A percentile compares a stretch with the other conserved stretches of the same genome.
phyloP scores from a whole-genome alignment of 2,888 invertebrate genomes.

The Nycteola revayana region DNA sequence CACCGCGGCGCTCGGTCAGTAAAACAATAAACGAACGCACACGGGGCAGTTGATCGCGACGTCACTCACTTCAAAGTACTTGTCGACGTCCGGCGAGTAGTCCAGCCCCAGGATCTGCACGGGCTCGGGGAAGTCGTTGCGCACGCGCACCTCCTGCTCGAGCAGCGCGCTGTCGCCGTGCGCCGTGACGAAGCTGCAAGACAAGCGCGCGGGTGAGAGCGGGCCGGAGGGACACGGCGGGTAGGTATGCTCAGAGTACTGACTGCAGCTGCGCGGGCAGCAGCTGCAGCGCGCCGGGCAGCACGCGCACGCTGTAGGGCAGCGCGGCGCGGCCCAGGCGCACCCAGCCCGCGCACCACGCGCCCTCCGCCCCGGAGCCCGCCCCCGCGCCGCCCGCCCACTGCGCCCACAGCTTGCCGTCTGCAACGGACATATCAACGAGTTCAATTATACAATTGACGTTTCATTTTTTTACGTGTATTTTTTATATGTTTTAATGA shows the following conservation, averaged over 20 bases:
- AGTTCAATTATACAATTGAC: too few species aligned
- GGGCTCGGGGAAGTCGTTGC: constrained; percentile 53
- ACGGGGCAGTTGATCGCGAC: background rate
- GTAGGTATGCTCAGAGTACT: constrained; percentile 15
- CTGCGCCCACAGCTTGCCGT: constrained; percentile 53
- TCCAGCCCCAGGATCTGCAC: constrained; percentile 42
- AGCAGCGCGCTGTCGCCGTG: constrained; percentile 29
- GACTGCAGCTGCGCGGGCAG: constrained; percentile 46
- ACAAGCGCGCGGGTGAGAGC: background rate
- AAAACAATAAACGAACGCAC: background rate
- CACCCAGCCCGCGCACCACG: constrained; percentile 67
- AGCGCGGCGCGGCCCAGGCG: constrained; percentile 52
- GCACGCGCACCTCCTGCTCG: constrained; percentile 43
- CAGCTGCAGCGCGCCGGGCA: constrained; percentile 63
- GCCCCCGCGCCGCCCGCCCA: constrained; percentile 16
- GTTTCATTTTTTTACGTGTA: too few species aligned
- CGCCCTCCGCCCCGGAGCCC: constrained; percentile 28
- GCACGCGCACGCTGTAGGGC: constrained; percentile 62
- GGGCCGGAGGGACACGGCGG: background rate
- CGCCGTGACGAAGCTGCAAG: constrained; percentile 50
- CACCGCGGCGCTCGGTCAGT: background rate
- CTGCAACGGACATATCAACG: too few species aligned
- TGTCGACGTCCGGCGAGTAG: constrained; percentile 34
- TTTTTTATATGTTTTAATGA: too few species aligned
- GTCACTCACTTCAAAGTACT: constrained; percentile 49